These are phyloP conservation scores for Mungos mungo DNA, from an alignment of 2,113 vertebrate species.

Conservation along the genomic window DNA sequence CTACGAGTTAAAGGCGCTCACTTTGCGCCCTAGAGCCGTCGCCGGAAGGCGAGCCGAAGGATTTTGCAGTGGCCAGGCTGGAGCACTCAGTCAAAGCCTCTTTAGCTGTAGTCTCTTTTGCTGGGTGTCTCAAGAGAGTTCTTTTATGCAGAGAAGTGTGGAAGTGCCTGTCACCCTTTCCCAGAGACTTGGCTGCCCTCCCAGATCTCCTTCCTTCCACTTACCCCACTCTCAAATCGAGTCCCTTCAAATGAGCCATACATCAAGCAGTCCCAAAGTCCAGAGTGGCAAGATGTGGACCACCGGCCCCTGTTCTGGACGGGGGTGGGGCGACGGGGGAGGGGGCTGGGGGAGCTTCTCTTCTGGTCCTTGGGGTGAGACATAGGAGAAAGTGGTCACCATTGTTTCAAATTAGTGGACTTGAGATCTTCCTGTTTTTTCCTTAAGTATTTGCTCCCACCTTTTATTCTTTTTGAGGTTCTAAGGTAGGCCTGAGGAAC, in stretches of 20 bases:
- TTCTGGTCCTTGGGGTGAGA: background rate
- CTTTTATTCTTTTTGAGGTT: slow-evolving; percentile 54
- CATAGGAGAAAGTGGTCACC: background rate
- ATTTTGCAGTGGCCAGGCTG: accelerated
- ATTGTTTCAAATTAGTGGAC: background rate
- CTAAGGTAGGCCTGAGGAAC: slow-evolving; percentile 74
- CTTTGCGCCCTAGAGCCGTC: background rate
- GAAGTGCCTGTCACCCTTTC: background rate
- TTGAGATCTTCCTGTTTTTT: background rate
- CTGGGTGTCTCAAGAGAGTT: background rate
- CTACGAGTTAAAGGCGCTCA: background rate
- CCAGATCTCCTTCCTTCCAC: background rate
- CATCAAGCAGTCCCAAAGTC: background rate
- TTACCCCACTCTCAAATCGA: background rate
- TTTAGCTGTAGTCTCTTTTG: background rate
- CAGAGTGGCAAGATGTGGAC: background rate
- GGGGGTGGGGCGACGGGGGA: accelerated
- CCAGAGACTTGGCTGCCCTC: background rate
- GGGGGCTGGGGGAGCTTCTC: background rate
- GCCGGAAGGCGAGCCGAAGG: background rate
- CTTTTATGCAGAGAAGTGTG: background rate
- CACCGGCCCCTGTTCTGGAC: background rate
- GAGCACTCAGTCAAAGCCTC: background rate
- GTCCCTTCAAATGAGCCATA: background rate
- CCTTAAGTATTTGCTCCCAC: background rate